Conservation (phyloP, 2,888 invertebrate genomes). For the Biston stratarius region DNA sequence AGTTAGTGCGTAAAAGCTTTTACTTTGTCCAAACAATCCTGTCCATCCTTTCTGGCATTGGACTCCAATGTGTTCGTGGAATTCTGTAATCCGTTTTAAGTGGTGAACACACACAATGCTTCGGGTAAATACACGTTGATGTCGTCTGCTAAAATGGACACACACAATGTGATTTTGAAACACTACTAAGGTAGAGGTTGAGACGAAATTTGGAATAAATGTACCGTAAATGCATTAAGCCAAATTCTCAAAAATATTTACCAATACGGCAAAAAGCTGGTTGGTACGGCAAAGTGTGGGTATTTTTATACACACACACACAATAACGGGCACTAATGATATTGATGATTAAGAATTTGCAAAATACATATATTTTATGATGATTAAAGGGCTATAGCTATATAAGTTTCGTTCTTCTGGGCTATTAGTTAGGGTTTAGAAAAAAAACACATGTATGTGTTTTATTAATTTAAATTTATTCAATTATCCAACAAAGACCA, state of each 20-base stretch:
- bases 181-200: not conserved
- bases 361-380: no score
- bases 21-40: not conserved
- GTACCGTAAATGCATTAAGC: not conserved
- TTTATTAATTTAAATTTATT: not conserved
- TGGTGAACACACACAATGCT: conserved; percentile 2
- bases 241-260: not conserved
- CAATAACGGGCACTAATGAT: no score
- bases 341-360: no score
- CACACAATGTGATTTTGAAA: not conserved
- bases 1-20: not conserved
- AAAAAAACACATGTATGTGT: no score
- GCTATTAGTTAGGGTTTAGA: no score
- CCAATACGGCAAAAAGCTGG: not conserved
- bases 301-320: no score
- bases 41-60: conserved; percentile 15
- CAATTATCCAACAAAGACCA: not conserved
- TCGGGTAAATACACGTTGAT: not conserved
- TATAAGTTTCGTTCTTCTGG: no score
- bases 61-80: not conserved
- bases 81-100: conserved; percentile 8
- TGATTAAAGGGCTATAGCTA: no score
- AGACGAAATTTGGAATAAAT: not conserved
- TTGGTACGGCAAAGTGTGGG: no score
- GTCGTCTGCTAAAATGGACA: not conserved